Percentiles rank a stretch among this genome's conserved stretches.
phyloP scores from a whole-genome alignment of 2,113 vertebrate species.

The Chionodraco myersi region DNA sequence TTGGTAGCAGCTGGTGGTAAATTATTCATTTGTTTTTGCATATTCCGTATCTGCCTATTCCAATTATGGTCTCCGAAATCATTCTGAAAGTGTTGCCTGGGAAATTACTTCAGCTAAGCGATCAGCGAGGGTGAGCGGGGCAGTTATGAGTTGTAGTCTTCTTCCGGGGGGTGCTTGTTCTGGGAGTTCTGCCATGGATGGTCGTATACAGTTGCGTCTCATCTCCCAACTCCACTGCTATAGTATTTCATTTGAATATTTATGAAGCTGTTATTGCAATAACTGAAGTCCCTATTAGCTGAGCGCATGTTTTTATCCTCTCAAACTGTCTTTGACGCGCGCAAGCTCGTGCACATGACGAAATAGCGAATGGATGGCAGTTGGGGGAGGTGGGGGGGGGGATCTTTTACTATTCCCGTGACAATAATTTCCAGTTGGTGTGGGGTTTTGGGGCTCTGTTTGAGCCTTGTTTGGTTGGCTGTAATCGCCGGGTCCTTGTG shows the following conservation, averaged over 20 bases:
- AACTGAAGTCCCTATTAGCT: background rate
- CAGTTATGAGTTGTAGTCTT: background rate
- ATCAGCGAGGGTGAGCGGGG: background rate
- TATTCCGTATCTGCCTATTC: slow-evolving; percentile 20
- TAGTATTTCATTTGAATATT: slow-evolving; percentile 25
- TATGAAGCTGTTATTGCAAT: slow-evolving; percentile 7
- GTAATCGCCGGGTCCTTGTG: slow-evolving; percentile 88
- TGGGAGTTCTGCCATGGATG: slow-evolving; percentile 21
- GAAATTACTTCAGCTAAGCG: background rate
- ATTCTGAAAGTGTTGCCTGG: background rate
- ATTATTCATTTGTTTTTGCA: slow-evolving; percentile 59
- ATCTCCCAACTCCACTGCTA: background rate
- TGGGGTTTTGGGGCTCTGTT: slow-evolving; percentile 50
- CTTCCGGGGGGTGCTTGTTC: background rate
- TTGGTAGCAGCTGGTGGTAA: slow-evolving; percentile 43
- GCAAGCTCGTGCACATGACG: background rate
- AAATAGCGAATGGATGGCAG: slow-evolving; percentile 34
- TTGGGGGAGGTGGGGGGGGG: background rate
- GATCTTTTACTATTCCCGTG: slow-evolving; percentile 53
- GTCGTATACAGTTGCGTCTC: background rate
- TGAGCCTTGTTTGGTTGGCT: slow-evolving; percentile 66
- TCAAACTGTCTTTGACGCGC: slow-evolving; percentile 5
- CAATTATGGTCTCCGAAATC: background rate
- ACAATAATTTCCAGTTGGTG: slow-evolving; percentile 69
- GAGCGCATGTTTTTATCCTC: background rate